Evolutionary conservation across 2,113 vertebrate species (phyloP).

Genomic region (Channa argus): DNA sequence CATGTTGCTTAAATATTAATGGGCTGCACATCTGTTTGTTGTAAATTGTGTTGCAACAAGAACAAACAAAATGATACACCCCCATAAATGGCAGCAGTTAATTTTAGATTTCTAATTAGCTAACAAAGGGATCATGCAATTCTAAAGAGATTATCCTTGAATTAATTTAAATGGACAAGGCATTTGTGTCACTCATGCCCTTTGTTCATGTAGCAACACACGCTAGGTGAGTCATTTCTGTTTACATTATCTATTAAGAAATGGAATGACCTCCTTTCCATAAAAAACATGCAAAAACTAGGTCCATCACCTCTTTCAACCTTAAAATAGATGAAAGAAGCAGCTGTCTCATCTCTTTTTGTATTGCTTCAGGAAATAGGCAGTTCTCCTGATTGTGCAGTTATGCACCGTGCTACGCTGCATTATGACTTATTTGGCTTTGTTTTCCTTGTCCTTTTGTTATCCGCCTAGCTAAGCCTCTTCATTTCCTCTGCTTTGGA

Average conservation of each 20-base stretch:
- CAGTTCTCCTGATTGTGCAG: slow-evolving; percentile 63
- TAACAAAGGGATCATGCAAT: slow-evolving; percentile 14
- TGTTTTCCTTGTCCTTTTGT: slow-evolving; percentile 58
- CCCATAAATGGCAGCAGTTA: slow-evolving; percentile 9
- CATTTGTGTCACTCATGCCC: not conserved
- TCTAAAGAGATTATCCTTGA: slow-evolving; percentile 22
- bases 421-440: slow-evolving; percentile 70
- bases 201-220: not conserved
- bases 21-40: slow-evolving; percentile 43
- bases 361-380: slow-evolving; percentile 40
- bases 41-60: slow-evolving; percentile 41
- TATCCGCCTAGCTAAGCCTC: slow-evolving; percentile 65
- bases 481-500: slow-evolving; percentile 65
- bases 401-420: slow-evolving; percentile 53
- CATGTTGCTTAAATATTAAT: slow-evolving; percentile 63
- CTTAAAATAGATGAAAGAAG: not conserved
- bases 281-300: slow-evolving; percentile 30
- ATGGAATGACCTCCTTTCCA: slow-evolving; percentile 23
- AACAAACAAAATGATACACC: slow-evolving; percentile 45
- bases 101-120: slow-evolving; percentile 10
- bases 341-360: slow-evolving; percentile 47
- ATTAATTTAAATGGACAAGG: not conserved
- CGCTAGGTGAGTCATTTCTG: not conserved
- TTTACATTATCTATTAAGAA: slow-evolving; percentile 25
- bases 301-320: slow-evolving; percentile 37